A percentile compares a stretch with the other conserved stretches of the same genome.
These are phyloP conservation scores for Drosophila hamatofila DNA, from an alignment of 2,888 invertebrate genomes.

Conservation along the genomic window DNA sequence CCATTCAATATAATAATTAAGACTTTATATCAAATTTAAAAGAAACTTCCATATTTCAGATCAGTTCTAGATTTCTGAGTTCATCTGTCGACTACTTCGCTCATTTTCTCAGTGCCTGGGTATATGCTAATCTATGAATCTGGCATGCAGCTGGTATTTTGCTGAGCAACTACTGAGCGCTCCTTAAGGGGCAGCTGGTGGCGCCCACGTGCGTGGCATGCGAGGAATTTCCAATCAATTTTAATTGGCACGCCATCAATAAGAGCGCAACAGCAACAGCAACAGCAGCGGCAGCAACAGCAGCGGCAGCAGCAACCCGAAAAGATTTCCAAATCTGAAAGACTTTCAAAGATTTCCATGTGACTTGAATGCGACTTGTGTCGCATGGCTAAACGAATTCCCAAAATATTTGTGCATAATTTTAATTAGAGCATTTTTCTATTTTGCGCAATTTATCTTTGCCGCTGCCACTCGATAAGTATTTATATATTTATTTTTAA, in stretches of 20 bases:
- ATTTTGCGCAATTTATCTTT: slow-evolving; percentile 81
- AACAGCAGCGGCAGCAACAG: slow-evolving; percentile 10
- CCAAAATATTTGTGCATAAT: slow-evolving; percentile 82
- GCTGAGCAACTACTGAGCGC: slow-evolving; percentile 33
- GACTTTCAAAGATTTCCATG: slow-evolving; percentile 40
- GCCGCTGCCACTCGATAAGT: slow-evolving; percentile 41
- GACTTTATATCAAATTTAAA: too few species aligned
- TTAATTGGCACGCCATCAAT: slow-evolving; percentile 85
- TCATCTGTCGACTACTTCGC: too few species aligned
- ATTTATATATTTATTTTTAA: slow-evolving; percentile 52
- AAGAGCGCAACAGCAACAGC: slow-evolving; percentile 49
- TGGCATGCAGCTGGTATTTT: slow-evolving; percentile 53
- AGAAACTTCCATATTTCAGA: too few species aligned
- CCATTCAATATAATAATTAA: not conserved
- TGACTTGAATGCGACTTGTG: slow-evolving; percentile 39
- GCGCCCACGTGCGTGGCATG: slow-evolving; percentile 80
- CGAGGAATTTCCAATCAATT: slow-evolving; percentile 84
- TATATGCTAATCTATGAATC: slow-evolving; percentile 57
- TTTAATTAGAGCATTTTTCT: slow-evolving; percentile 82
- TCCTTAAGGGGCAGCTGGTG: slow-evolving; percentile 38
- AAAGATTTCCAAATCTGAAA: slow-evolving; percentile 27
- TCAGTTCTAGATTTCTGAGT: fast-evolving
- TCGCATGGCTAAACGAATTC: slow-evolving; percentile 69
- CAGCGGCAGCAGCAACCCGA: slow-evolving; percentile 9
- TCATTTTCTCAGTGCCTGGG: not conserved